Percentiles rank a stretch among this genome's conserved stretches.
Conservation (phyloP, 2,113 vertebrate genomes). For the Etheostoma spectabile region DNA sequence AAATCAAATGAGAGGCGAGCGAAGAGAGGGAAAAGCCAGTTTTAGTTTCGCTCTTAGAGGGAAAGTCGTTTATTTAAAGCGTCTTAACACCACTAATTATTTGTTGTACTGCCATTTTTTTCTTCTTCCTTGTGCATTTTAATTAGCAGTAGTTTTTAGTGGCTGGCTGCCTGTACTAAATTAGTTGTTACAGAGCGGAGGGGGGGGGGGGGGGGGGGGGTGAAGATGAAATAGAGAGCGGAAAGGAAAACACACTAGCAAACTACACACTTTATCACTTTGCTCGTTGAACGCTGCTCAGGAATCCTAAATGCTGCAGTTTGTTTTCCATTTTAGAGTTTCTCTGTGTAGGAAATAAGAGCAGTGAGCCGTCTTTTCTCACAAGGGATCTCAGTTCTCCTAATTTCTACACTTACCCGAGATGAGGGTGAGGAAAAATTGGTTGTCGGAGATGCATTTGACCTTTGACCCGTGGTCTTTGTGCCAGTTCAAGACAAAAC, state of each 20-base stretch:
- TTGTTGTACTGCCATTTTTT: constrained; percentile 77
- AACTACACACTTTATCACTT: constrained; percentile 62
- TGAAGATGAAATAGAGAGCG: constrained; percentile 60
- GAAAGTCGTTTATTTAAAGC: constrained; percentile 80
- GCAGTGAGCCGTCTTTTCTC: background rate
- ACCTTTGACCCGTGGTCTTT: constrained; percentile 64
- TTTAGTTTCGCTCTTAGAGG: constrained; percentile 71
- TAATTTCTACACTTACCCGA: constrained; percentile 15
- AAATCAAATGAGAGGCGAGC: constrained; percentile 45
- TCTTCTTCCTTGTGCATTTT: constrained; percentile 74
- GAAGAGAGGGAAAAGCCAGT: constrained; percentile 53
- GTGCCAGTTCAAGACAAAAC: background rate
- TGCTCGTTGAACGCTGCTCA: constrained; percentile 44
- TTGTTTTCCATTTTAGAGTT: constrained; percentile 14
- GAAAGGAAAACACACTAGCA: constrained; percentile 59
- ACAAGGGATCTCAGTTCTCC: background rate
- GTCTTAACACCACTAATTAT: constrained; percentile 83
- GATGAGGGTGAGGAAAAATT: constrained; percentile 23
- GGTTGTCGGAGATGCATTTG: constrained; percentile 48
- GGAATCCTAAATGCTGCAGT: constrained; percentile 53
- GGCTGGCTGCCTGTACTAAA: constrained; percentile 78
- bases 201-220: constrained; percentile 28
- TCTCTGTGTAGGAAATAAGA: background rate
- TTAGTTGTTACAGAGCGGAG: constrained; percentile 71
- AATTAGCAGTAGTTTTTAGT: constrained; percentile 80